phyloP scores from a whole-genome alignment of 2,113 vertebrate genomes.

The Ammodytes marinus region DNA sequence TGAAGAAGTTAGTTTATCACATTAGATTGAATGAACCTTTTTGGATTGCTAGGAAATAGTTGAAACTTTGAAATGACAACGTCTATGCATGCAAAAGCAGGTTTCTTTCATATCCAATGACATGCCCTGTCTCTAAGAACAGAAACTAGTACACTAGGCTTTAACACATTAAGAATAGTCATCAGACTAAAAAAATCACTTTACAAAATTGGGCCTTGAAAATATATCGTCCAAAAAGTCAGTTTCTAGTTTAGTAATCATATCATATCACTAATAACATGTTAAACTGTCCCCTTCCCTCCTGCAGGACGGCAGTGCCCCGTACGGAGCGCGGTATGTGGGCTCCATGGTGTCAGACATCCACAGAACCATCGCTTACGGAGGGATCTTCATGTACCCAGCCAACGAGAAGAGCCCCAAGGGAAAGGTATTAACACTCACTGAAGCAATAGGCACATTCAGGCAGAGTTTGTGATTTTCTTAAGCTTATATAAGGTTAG shows the following conservation, averaged over 20 bases:
- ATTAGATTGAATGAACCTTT: no score
- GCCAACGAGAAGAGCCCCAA: conserved; percentile 96
- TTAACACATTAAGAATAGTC: neutral
- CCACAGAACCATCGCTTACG: conserved; percentile 95
- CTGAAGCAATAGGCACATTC: no score
- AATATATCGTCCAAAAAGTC: no score
- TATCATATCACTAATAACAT: no score
- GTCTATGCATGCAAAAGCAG: neutral
- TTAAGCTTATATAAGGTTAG: no score
- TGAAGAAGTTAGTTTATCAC: no score
- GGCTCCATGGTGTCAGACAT: conserved; percentile 98
- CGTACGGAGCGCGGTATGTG: conserved; percentile 94
- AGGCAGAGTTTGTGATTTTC: neutral
- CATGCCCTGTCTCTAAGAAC: neutral
- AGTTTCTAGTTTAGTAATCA: no score
- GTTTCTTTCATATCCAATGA: no score
- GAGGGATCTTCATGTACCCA: conserved; percentile 98
- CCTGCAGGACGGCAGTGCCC: conserved; percentile 89
- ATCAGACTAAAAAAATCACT: no score
- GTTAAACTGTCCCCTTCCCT: neutral
- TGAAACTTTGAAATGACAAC: no score
- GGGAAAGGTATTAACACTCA: conserved; percentile 89
- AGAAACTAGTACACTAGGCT: neutral
- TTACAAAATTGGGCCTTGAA: no score
- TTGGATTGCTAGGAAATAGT: no score